A percentile compares a stretch with the other conserved stretches of the same genome.
These are phyloP conservation scores for Indicator indicator DNA, from an alignment of 2,113 vertebrate genomes.

Conservation along the genomic window DNA sequence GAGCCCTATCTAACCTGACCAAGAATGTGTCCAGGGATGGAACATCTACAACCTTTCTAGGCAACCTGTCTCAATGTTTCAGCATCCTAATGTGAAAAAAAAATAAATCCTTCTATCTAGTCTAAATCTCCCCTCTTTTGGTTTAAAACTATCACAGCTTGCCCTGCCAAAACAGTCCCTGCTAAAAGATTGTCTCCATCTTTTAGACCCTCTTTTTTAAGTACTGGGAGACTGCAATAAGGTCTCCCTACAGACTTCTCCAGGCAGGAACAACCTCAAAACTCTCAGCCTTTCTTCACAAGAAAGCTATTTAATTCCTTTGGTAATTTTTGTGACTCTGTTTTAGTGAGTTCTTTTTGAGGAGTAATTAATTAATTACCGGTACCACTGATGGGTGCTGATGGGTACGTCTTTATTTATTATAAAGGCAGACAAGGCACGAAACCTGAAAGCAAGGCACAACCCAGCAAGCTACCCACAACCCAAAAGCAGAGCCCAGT, in stretches of 20 bases:
- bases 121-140: not conserved
- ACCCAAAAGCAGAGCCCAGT: too few relatives aligned
- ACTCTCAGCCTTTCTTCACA: not conserved
- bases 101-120: not conserved
- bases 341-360: too few relatives aligned
- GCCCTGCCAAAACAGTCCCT: not conserved
- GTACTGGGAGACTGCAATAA: not conserved
- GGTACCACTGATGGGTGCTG: too few relatives aligned
- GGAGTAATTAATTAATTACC: too few relatives aligned
- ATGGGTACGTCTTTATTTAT: too few relatives aligned
- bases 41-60: not conserved
- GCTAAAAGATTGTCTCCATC: not conserved
- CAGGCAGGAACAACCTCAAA: not conserved
- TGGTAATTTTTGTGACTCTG: not conserved
- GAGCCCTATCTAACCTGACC: not conserved
- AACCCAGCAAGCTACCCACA: too few relatives aligned
- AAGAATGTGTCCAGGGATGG: not conserved
- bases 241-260: not conserved
- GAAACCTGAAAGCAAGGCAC: too few relatives aligned
- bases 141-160: not conserved
- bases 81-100: not conserved
- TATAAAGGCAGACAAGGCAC: too few relatives aligned
- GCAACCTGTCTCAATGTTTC: not conserved
- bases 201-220: not conserved
- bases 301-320: not conserved